Percentiles rank a stretch among this genome's conserved stretches.
Conservation (phyloP, 2,113 vertebrate genomes). For the Chelonoidis abingdonii region DNA sequence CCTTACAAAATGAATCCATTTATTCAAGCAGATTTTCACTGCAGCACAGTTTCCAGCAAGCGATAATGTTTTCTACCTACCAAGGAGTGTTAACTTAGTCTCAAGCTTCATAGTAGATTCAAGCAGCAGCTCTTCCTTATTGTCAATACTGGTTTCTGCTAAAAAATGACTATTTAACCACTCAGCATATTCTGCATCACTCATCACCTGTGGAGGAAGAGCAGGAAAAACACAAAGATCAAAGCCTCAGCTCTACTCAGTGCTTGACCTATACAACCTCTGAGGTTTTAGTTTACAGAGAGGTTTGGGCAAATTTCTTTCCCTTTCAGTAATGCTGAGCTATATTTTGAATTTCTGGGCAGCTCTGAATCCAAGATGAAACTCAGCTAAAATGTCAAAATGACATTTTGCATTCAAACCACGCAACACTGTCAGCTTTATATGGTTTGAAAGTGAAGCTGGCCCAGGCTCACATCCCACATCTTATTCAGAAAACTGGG, state of each 20-base stretch:
- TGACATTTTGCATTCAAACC: neutral
- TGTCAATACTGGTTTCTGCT: slow-evolving; percentile 94
- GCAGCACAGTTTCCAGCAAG: neutral
- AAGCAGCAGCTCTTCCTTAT: slow-evolving; percentile 88
- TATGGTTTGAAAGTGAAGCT: neutral
- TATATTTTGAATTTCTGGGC: neutral
- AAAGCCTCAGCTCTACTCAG: neutral
- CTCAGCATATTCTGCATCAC: slow-evolving; percentile 86
- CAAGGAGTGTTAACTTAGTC: slow-evolving; percentile 89
- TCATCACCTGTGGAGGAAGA: slow-evolving; percentile 81
- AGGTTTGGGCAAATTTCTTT: neutral
- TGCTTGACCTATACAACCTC: neutral
- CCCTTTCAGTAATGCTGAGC: neutral
- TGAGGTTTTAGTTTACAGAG: neutral
- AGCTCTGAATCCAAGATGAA: slow-evolving; percentile 21
- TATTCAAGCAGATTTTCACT: neutral
- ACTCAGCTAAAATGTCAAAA: neutral
- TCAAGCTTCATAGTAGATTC: slow-evolving; percentile 89
- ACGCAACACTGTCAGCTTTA: neutral
- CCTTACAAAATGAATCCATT: neutral
- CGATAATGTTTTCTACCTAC: slow-evolving; percentile 73
- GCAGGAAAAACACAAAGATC: neutral
- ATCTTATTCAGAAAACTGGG: neutral
- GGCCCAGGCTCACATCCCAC: neutral
- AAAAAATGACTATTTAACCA: slow-evolving; percentile 88